A percentile compares a stretch with the other conserved stretches of the same genome.
Evolutionary conservation across 2,797 vertebrate genomes (phyloP).

Genomic region (Pithecia hirsuta): DNA sequence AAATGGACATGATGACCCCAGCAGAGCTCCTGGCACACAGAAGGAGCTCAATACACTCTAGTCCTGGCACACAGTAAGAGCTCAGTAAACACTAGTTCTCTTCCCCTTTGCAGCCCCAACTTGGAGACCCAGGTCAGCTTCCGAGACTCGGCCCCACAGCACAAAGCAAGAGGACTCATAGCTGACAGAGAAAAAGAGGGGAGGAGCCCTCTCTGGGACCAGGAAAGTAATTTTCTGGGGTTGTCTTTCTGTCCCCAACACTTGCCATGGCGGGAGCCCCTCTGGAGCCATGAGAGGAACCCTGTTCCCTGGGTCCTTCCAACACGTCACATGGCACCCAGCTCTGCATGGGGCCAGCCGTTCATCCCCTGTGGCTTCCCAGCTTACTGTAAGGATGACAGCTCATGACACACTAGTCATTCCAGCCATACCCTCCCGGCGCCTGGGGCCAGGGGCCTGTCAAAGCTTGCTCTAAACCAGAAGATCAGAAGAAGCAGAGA

Average conservation of each 20-base stretch:
- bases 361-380: neutral
- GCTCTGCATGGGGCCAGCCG: neutral
- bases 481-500: neutral
- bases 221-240: neutral
- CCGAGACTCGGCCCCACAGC: neutral
- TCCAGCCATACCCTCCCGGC: neutral
- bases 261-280: neutral
- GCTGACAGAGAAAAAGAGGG: neutral
- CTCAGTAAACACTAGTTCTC: neutral
- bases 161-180: neutral
- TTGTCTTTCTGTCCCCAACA: neutral
- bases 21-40: neutral
- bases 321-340: neutral
- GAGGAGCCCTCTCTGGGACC: neutral
- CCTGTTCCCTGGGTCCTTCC: neutral
- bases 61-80: neutral
- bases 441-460: neutral
- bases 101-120: neutral
- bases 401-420: neutral
- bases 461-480: neutral
- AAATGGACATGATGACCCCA: accelerated
- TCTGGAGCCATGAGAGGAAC: neutral
- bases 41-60: neutral
- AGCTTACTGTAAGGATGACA: neutral
- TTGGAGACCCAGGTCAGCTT: neutral